Percentiles rank a stretch among this genome's conserved stretches.
phyloP scores from a whole-genome alignment of 2,113 vertebrate genomes.

The Genyomyrus donnyi region DNA sequence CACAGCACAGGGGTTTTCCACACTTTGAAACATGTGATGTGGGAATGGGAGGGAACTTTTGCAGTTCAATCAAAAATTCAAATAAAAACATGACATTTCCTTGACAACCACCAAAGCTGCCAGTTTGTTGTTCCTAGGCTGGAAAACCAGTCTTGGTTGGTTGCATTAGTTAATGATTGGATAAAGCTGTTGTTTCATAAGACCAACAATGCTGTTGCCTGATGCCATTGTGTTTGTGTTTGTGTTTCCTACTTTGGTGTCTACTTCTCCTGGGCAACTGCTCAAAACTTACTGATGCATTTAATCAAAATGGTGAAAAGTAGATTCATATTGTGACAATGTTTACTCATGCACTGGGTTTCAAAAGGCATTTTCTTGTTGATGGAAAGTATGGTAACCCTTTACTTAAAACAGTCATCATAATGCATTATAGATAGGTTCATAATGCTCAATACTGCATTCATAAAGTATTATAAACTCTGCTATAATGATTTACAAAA shows the following conservation, averaged over 20 bases:
- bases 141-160: not conserved
- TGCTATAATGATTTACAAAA: not conserved
- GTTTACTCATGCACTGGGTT: not conserved
- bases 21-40: not conserved
- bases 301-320: not conserved
- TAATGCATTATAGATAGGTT: not conserved
- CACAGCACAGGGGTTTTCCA: not conserved
- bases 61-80: not conserved
- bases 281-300: not conserved
- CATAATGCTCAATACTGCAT: not conserved
- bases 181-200: not conserved
- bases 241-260: not conserved
- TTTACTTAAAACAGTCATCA: not conserved
- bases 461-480: not conserved
- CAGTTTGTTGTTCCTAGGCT: not conserved
- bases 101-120: not conserved
- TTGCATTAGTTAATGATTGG: not conserved
- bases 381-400: not conserved
- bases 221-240: too few species aligned
- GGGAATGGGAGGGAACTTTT: not conserved
- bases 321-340: not conserved
- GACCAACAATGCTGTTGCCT: not conserved
- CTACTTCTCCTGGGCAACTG: not conserved
- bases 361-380: not conserved
- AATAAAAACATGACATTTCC: not conserved